A percentile compares a stretch with the other conserved stretches of the same genome.
phyloP scores from a whole-genome alignment of 2,888 invertebrate genomes.

The Orthosia cruda region DNA sequence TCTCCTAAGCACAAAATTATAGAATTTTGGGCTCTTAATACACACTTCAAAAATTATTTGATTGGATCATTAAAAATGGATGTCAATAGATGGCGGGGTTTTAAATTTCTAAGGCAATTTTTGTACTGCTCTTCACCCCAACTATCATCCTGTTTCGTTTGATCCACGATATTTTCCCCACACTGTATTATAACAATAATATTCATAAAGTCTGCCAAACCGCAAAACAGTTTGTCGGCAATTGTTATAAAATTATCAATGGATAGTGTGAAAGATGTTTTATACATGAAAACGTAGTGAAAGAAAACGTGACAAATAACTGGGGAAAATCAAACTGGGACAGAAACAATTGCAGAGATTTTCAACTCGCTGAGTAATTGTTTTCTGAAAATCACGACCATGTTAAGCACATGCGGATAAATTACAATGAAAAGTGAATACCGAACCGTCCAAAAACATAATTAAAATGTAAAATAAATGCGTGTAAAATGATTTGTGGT shows the following conservation, averaged over 20 bases:
- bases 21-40: too few relatives aligned
- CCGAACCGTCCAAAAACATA: conserved; percentile 12
- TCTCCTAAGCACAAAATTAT: too few relatives aligned
- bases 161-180: too few relatives aligned
- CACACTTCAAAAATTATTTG: too few relatives aligned
- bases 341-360: conserved; percentile 10
- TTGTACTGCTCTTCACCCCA: too few relatives aligned
- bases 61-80: too few relatives aligned
- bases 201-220: not conserved
- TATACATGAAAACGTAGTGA: not conserved
- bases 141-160: too few relatives aligned
- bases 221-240: not conserved
- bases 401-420: not conserved
- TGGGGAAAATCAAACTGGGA: not conserved
- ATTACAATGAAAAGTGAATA: conserved; percentile 13
- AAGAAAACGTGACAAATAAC: not conserved
- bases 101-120: too few relatives aligned
- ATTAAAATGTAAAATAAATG: conserved; percentile 61
- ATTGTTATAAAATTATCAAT: not conserved
- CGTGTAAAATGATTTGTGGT: conserved; percentile 44
- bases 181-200: not conserved
- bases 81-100: too few relatives aligned
- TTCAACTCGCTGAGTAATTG: conserved; percentile 13
- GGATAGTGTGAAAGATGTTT: not conserved
- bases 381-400: conserved; percentile 27